A percentile compares a stretch with the other conserved stretches of the same genome.
Evolutionary conservation across 2,113 vertebrate genomes (phyloP).

Genomic region (Spilogale gracilis): DNA sequence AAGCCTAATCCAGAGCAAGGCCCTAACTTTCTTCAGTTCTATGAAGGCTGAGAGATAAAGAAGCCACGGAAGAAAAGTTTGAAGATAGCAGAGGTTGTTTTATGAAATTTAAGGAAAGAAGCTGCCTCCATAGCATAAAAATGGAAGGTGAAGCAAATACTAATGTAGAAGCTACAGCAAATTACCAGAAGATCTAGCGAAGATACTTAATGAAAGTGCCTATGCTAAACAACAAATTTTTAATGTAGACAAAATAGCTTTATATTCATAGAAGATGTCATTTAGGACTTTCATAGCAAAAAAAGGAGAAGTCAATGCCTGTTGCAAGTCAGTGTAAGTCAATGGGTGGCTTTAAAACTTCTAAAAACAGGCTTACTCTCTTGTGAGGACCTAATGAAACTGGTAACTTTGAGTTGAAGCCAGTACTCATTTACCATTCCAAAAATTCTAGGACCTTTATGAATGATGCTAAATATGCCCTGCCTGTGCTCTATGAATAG

Average conservation of each 20-base stretch:
- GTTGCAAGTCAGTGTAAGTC: not conserved
- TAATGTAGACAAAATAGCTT: not conserved
- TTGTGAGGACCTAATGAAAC: not conserved
- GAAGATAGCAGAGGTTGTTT: not conserved
- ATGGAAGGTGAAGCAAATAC: not conserved
- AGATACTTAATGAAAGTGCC: not conserved
- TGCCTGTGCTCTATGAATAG: not conserved
- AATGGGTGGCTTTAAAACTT: not conserved
- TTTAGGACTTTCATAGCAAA: not conserved
- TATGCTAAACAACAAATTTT: not conserved
- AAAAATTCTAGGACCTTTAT: not conserved
- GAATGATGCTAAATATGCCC: not conserved
- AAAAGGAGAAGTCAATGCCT: not conserved
- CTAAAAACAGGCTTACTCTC: not conserved
- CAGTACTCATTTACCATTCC: not conserved
- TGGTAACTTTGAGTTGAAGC: not conserved
- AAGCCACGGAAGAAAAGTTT: not conserved
- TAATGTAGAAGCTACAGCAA: not conserved
- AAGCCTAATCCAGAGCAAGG: not conserved
- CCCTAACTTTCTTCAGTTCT: not conserved
- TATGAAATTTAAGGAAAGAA: not conserved
- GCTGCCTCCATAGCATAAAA: not conserved
- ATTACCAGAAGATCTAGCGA: not conserved
- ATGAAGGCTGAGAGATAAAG: not conserved
- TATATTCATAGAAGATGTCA: not conserved